Percentiles rank a stretch among this genome's conserved stretches.
These are phyloP conservation scores for Pithys albifrons DNA, from an alignment of 2,113 vertebrate genomes.

Conservation along the genomic window DNA sequence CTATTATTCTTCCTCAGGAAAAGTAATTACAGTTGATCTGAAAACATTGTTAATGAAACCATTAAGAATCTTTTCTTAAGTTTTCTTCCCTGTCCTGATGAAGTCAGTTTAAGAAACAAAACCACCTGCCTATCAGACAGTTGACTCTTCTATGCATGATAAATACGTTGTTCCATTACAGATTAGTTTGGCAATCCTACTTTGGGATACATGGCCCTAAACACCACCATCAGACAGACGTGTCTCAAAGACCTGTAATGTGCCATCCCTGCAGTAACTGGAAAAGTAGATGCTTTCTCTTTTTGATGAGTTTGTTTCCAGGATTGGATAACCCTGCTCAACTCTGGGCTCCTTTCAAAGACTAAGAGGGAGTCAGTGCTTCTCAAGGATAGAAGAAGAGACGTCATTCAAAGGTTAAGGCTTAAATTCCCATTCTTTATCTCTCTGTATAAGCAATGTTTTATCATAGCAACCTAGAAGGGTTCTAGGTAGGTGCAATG, in stretches of 20 bases:
- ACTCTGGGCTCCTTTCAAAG: neutral
- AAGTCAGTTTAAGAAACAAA: neutral
- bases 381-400: neutral
- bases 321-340: neutral
- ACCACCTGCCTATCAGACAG: neutral
- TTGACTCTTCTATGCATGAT: accelerated
- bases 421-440: neutral
- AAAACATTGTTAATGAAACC: neutral
- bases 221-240: neutral
- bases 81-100: neutral
- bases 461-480: neutral
- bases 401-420: neutral
- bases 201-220: neutral
- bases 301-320: neutral
- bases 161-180: neutral
- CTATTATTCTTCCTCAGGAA: neutral
- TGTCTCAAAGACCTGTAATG: neutral
- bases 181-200: neutral
- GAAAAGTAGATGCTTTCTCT: neutral
- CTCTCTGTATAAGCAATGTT: neutral
- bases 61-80: neutral
- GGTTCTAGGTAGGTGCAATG: neutral
- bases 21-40: neutral
- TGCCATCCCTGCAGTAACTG: neutral
- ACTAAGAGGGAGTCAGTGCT: neutral